Evolutionary conservation across 2,113 vertebrate species (phyloP), one percentile per base, ranked within the genome.

Genomic region (Lepidothrix coronata): DNA sequence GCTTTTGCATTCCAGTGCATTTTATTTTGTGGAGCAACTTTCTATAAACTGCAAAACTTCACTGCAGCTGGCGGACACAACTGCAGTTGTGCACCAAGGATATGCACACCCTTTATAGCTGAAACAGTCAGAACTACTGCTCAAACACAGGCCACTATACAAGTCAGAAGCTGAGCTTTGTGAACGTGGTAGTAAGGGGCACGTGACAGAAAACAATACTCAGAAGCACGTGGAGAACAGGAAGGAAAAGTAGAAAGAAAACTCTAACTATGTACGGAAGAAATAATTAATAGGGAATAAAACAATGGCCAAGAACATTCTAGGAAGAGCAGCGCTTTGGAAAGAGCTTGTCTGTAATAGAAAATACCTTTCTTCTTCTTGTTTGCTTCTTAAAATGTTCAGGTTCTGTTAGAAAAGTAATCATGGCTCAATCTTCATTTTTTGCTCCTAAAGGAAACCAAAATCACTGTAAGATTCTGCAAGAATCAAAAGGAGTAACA

Each of bases 101-200:
- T 44, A 11, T 3, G 3, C 13, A 17, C 1, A 3, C 10, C 35
- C 65, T 72, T 46, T 48, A 21, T 2, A 31, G 35, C 1, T 9
- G 72, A 48, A 79, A 57, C 6, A 55, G 17, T 20, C 28, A 24
- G 27, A 73, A 8, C 22, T 58, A 8, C 37, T 68, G 43, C 12
- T 59, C 4, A 0, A 49, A 28, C 30, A 39, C 20, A 76, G 84
- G 35, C 4, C 12, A 11, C 17, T 49, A 4, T 5, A 20, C 20
- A 59, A 37, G 35, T 59, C 57, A 80, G 23, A 54, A 67, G 27
- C 24, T 68, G 54, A 76, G 25, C 31, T 74, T 62, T 66, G 46
- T 49, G 22, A 62, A 54, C 1, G 0, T 1, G 4, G 12, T 39
- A 16, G 20, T 33, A 31, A 81, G 46, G 11, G 12, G 24, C 5